These are phyloP conservation scores for Scytalopus superciliaris DNA, from an alignment of 2,113 vertebrate genomes.

Conservation along the genomic window DNA sequence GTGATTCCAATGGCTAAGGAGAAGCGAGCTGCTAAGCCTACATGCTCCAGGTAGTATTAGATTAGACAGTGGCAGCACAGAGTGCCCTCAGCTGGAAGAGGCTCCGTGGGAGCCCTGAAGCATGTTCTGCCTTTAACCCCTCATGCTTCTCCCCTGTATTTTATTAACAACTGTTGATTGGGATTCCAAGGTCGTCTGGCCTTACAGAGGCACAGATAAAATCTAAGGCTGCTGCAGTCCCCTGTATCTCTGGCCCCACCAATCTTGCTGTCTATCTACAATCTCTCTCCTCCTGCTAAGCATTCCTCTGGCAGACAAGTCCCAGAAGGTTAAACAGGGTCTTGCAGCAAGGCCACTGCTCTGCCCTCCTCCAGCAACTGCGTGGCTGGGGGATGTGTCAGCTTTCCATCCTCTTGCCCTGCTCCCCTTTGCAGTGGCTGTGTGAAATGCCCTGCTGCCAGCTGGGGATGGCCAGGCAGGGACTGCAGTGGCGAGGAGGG, in stretches of 20 bases:
- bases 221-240: background rate
- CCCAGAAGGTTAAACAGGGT: background rate
- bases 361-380: fast-evolving
- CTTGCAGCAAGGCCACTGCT: background rate
- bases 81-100: background rate
- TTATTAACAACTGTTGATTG: slow-evolving; percentile 6
- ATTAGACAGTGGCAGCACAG: background rate
- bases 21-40: background rate
- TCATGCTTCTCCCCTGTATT: background rate
- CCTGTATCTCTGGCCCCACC: background rate
- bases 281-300: background rate
- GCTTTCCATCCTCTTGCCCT: fast-evolving
- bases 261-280: background rate
- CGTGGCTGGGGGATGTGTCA: background rate
- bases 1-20: background rate
- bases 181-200: background rate
- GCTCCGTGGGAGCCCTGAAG: background rate
- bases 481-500: fast-evolving
- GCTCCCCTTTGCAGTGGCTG: fast-evolving
- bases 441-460: background rate
- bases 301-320: background rate
- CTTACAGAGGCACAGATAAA: background rate
- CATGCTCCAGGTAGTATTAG: fast-evolving
- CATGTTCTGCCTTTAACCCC: background rate
- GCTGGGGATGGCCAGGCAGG: background rate